Base-by-base conservation (phyloP, 2,797 vertebrate species). In the Neoniphon sammara region DNA sequence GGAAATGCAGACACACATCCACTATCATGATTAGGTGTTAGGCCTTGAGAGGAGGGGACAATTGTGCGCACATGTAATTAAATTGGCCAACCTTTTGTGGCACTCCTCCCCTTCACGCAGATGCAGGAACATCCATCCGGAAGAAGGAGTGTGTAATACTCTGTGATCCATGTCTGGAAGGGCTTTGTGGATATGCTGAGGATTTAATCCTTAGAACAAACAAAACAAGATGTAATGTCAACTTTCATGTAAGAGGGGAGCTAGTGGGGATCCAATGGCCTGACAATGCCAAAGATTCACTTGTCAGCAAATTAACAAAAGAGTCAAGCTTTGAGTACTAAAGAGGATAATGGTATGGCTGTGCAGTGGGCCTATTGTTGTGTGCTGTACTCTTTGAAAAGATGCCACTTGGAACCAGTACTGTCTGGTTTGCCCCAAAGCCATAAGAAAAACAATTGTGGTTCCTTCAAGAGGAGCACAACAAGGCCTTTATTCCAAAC, bases 21-120 rank as follows among this genome's bases (percentile, higher is more conserved):
- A 87, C 79, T 84, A 90, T 89, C 84, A 87, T 85, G 89, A 93
- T 90, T 85, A 90, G 84, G 83, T 81, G 85, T 67, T 58, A 49
- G 84, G 80, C 58, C 78, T 75, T 90, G 90, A 93, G 76, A 89
- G 82, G 85, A 92, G 80, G 62, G 92, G 90, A 92, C 91, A 89
- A 90, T 88, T 42, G 87, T 66, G 72, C 17, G 73, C 87, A 77
- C 87, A 84, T 84, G 80, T 85, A 91, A 89, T 93, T 92, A 91
- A 89, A 92, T 77, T 39, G 83, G 67, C 74, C 83, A 90, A 91
- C 84, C 89, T 92, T 91, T 91, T 87, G 83, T 91, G 91, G 88
- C 88, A 90, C 73, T 85, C 39, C 63, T 88, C 73, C 73, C 53
- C 65, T 58, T 84, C 75, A 64, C 34, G 44, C 69, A 85, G 30